These are phyloP conservation scores for Burhinus oedicnemus DNA, from an alignment of 2,113 vertebrate genomes.

Conservation along the genomic window DNA sequence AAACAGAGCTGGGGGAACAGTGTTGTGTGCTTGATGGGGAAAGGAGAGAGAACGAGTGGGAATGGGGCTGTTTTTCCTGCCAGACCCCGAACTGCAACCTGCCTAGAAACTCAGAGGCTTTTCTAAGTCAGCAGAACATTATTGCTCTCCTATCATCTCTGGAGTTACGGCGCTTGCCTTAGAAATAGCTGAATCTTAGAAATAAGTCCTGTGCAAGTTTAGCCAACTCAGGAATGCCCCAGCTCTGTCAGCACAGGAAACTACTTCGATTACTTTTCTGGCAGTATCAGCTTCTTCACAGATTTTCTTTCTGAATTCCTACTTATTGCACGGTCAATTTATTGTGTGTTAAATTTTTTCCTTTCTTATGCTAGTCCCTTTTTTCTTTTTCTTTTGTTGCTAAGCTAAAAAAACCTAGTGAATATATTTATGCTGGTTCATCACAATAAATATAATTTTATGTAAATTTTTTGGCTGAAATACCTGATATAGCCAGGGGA, in stretches of 20 bases:
- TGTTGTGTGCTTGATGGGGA: accelerated
- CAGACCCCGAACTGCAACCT: not conserved
- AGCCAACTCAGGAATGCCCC: slow-evolving; percentile 5
- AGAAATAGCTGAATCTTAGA: slow-evolving; percentile 24
- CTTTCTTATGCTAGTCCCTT: not conserved
- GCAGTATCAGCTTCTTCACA: slow-evolving; percentile 26
- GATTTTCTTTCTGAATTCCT: not conserved
- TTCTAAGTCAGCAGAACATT: not conserved
- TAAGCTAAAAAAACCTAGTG: not conserved
- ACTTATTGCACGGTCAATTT: not conserved
- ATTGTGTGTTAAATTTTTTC: not conserved
- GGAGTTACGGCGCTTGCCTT: accelerated
- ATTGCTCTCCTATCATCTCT: not conserved
- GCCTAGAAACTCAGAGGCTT: not conserved
- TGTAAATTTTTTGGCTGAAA: not conserved
- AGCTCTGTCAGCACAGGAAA: slow-evolving; percentile 28
- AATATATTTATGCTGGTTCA: not conserved
- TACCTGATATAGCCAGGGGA: not conserved
- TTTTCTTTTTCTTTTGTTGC: not conserved
- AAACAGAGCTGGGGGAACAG: not conserved
- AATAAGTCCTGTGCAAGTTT: not conserved
- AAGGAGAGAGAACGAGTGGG: not conserved
- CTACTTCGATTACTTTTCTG: slow-evolving; percentile 5
- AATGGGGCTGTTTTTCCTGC: not conserved
- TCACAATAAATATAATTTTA: not conserved